Base-by-base conservation (phyloP, 23 tunicate species). In the Ascidia mentula region DNA sequence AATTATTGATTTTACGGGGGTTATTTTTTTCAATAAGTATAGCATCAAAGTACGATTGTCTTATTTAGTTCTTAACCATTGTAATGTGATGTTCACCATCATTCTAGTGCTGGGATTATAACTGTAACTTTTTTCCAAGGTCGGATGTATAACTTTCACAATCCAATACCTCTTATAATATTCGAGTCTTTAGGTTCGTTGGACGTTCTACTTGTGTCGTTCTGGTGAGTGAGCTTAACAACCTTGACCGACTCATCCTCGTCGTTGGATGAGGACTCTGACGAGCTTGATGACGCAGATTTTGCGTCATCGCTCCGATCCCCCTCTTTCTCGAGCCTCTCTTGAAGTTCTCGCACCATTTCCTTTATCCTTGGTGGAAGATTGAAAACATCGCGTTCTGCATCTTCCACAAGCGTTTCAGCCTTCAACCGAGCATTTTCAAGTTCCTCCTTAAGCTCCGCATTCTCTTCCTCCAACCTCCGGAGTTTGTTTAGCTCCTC, bases 281-380 rank as follows among this genome's bases (percentile, higher is more conserved):
- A 69, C 46, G 46, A 74, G 78, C n/a, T 32, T 30, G 82, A 40
- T 17, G 46, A 32, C 17, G 74, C 32, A 31, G 42, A 31, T 26
- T 0, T 34, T 0, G 36, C 34, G 20, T 36, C 85, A 31, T 31
- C 79, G 12, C 60, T n/a, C 24, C 26, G 39, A 76, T 75, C 80
- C 31, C 32, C 36, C 69, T 72, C 80, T 35, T 72, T 72, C 59
- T 72, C 81, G 0, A 88, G 71, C 36, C 30, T 35, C 80, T 89
- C 88, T 45, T 89, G 77, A 45, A 89, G 61, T 59, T 89, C 84
- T 17, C 84, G 76, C 32, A 89, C 83, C 71, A 77, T 78, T 34
- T 89, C 88, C 65, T 89, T 83, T 0, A 39, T 73, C 32, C 73
- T 60, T 6, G 88, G 83, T 13, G 94, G 60, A 72, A 89, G 38